A percentile compares a stretch with the other conserved stretches of the same genome.
phyloP scores from a whole-genome alignment of 2,113 vertebrate genomes.

The Daboia siamensis region DNA sequence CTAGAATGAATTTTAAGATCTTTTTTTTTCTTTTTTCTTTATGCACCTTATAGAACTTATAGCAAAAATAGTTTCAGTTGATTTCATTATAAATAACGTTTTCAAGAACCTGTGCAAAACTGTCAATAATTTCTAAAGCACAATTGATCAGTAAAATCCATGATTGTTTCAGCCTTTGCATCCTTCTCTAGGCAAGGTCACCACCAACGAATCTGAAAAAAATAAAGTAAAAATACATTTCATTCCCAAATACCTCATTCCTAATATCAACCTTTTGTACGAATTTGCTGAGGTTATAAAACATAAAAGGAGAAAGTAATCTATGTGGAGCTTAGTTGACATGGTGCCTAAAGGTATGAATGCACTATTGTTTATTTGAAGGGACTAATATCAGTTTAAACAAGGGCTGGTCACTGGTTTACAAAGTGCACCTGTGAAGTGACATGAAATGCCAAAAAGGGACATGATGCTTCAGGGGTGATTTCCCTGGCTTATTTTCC shows the following conservation, averaged over 20 bases:
- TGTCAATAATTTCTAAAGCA: slow-evolving; percentile 90
- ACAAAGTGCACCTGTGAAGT: not conserved
- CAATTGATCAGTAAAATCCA: slow-evolving; percentile 90
- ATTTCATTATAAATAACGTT: slow-evolving; percentile 92
- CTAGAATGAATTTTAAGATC: slow-evolving; percentile 88
- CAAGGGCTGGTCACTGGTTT: not conserved
- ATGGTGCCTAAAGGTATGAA: not conserved
- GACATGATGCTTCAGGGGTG: not conserved
- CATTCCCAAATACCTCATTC: slow-evolving; percentile 16
- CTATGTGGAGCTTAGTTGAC: not conserved
- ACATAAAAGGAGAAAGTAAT: not conserved
- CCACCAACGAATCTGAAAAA: slow-evolving; percentile 72
- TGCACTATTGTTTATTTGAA: not conserved
- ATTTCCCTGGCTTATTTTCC: not conserved
- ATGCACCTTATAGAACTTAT: slow-evolving; percentile 92
- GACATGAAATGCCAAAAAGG: not conserved
- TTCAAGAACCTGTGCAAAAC: slow-evolving; percentile 95
- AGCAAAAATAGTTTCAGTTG: slow-evolving; percentile 94
- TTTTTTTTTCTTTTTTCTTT: slow-evolving; percentile 77
- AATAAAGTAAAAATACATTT: slow-evolving; percentile 55
- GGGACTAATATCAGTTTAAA: not conserved
- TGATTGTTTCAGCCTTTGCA: slow-evolving; percentile 90
- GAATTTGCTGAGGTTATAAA: not conserved
- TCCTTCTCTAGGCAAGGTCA: slow-evolving; percentile 74
- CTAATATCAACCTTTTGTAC: not conserved